Conservation (phyloP, 2,797 vertebrate genomes). For the Spinus olivaceus region DNA sequence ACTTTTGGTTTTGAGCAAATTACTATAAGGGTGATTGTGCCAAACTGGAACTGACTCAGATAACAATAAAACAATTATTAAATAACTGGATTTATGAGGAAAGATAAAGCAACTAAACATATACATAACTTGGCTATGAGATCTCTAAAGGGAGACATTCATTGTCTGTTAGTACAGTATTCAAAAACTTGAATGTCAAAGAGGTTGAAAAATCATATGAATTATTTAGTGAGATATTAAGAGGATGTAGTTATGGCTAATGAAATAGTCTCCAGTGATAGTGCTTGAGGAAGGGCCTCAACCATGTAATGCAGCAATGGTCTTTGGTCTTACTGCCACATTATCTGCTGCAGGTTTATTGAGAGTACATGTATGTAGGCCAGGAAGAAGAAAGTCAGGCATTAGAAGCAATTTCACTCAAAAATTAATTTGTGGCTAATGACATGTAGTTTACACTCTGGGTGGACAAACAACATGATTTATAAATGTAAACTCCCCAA, state of each 20-base stretch:
- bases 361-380: neutral
- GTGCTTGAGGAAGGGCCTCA: neutral
- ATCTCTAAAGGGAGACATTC: conserved; percentile 10
- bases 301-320: neutral
- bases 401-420: neutral
- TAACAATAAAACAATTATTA: neutral
- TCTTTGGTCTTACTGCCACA: neutral
- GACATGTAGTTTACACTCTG: neutral
- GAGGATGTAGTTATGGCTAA: neutral
- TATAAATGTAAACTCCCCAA: neutral
- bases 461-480: neutral
- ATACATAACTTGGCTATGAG: neutral
- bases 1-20: neutral
- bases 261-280: neutral
- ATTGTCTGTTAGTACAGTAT: neutral
- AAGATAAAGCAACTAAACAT: conserved; percentile 41
- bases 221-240: conserved; percentile 31
- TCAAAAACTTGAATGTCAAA: neutral
- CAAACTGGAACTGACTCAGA: conserved; percentile 5
- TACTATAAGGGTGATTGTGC: neutral
- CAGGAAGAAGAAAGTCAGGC: neutral
- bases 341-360: neutral
- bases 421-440: neutral
- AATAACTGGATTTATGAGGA: conserved; percentile 3
- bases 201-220: neutral